Evolutionary conservation across 92 coral and sea anemone genomes (phyloP), one percentile per base, ranked within the genome.

Genomic region (Plumapathes pennacea): DNA sequence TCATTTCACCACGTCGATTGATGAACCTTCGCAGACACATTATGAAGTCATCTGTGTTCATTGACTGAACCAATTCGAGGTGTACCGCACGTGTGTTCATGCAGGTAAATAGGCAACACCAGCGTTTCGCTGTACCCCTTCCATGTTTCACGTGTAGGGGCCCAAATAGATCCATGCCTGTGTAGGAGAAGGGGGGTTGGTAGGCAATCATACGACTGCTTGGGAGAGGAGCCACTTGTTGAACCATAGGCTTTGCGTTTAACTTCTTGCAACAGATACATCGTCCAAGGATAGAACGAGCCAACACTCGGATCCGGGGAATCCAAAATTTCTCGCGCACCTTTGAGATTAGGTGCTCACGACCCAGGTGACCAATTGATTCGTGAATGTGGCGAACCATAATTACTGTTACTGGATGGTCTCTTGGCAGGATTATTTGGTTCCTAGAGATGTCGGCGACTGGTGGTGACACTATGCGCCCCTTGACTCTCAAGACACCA

Each of bases 151-250:
- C 71, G 17, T 76, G 17, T 18, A 67, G 38, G 24, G 71, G 71
- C 1, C 77, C 65, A 20, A 68, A 77, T 3, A 68, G 45, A 28
- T 77, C 65, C 77, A 67, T 72, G 8, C 80, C 69, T 0, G 84
- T 28, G 50, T 60, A 44, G 17, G 57, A 32, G 36, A 82, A 82
- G 6, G 88, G 78, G 2, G 84, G 89, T 36, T 72, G 63, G 38
- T 47, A 84, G 40, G 62, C 81, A 17, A 75, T 77, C 32, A 58
- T 29, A 8, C 89, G 82, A 22, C 40, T 51, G 17, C 24, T 52
- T 13, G 80, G 80, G 10, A 64, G 30, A 0, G 78, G 76, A 0
- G 89, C 84, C 89, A 83, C 58, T 44, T 76, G 68, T 37, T 76
- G 84, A 26, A 20, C 25, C 46, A 71, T 59, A 13, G 58, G 81